These are phyloP conservation scores for Hypotaenidia philippensis DNA, from an alignment of 2,797 vertebrate genomes.

Conservation along the genomic window DNA sequence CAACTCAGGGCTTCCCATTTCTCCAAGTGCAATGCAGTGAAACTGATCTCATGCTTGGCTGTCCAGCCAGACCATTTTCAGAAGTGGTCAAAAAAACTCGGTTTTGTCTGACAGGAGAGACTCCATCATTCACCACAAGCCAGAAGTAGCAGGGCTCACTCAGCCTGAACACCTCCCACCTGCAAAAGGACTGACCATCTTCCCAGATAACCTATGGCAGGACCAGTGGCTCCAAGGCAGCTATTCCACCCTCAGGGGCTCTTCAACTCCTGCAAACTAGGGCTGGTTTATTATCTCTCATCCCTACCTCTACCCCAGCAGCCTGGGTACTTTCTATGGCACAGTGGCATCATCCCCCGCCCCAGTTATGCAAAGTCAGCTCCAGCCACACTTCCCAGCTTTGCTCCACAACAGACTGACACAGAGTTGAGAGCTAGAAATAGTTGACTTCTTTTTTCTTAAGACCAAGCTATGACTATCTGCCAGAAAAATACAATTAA, in stretches of 20 bases:
- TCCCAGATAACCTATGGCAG: not conserved
- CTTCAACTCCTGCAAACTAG: not conserved
- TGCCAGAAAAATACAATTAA: conserved; percentile 63
- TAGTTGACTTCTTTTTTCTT: not conserved
- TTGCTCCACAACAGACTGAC: not conserved
- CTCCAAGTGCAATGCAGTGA: not conserved
- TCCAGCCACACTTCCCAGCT: not conserved
- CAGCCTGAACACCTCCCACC: not conserved
- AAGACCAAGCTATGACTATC: conserved; percentile 1
- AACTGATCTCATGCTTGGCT: not conserved
- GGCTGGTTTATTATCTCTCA: not conserved
- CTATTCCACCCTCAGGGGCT: not conserved
- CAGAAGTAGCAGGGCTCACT: not conserved
- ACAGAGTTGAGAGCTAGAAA: not conserved
- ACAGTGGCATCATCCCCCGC: not conserved
- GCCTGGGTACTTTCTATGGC: not conserved
- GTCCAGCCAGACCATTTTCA: not conserved
- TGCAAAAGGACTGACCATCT: not conserved
- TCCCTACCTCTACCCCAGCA: not conserved
- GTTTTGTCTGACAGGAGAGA: not conserved
- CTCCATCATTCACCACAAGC: not conserved
- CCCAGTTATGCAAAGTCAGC: not conserved
- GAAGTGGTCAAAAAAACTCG: not conserved
- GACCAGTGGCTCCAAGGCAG: not conserved
- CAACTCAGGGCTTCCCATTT: not conserved